Percentiles rank a stretch among this genome's conserved stretches.
phyloP scores from a whole-genome alignment of 2,113 vertebrate genomes.

The Anseranas semipalmata region DNA sequence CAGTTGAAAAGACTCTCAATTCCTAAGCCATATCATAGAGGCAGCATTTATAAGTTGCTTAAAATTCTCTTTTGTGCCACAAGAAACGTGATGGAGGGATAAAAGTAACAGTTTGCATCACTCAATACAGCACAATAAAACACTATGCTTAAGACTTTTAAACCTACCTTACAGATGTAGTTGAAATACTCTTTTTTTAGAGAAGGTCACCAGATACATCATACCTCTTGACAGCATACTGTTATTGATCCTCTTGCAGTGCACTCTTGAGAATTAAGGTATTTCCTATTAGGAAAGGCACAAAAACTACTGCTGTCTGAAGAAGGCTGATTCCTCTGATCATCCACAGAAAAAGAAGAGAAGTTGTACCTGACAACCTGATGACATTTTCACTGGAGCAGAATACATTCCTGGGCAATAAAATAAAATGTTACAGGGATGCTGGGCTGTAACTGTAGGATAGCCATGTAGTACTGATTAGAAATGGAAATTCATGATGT shows the following conservation, averaged over 20 bases:
- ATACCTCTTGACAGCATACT: background rate
- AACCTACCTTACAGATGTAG: background rate
- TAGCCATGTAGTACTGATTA: background rate
- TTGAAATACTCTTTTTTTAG: background rate
- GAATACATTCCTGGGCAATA: background rate
- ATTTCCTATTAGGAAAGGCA: background rate
- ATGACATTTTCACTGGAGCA: background rate
- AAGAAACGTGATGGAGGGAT: background rate
- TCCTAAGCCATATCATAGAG: background rate
- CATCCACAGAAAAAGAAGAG: background rate
- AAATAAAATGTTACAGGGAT: background rate
- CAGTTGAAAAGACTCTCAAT: background rate
- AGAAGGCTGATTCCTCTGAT: background rate
- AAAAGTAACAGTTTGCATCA: background rate
- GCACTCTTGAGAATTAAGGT: background rate
- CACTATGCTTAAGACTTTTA: background rate
- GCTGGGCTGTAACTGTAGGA: background rate
- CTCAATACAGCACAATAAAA: background rate
- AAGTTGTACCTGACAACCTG: background rate
- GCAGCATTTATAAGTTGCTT: background rate
- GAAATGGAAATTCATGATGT: background rate
- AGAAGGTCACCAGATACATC: background rate
- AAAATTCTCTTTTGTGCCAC: background rate
- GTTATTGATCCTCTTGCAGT: background rate
- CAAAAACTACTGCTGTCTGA: background rate